Conservation (phyloP, 2,888 invertebrate genomes). For the Nephrocerus scutellatus region DNA sequence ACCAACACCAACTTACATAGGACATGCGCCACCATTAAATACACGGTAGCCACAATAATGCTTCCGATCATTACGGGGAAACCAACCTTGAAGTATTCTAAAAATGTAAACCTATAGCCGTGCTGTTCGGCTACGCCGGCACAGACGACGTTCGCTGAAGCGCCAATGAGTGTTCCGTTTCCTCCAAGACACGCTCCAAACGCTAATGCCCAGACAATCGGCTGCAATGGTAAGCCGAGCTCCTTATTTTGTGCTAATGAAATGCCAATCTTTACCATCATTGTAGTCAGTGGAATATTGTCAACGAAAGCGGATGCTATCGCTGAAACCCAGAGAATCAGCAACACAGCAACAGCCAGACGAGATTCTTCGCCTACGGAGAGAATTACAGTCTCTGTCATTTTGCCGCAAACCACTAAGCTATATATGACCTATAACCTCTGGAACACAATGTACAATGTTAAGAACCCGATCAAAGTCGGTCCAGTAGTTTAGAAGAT, state of each 20-base stretch:
- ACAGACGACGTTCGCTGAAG: conserved; percentile 85
- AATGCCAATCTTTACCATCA: conserved; percentile 77
- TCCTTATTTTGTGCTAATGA: conserved; percentile 60
- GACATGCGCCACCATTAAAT: conserved; percentile 67
- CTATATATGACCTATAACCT: no score
- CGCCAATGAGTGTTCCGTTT: conserved; percentile 84
- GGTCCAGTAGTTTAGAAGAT: no score
- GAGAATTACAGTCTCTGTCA: conserved; percentile 58
- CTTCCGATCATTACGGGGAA: conserved; percentile 74
- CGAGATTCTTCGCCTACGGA: conserved; percentile 57
- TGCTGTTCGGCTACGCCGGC: conserved; percentile 88
- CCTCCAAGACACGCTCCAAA: conserved; percentile 87
- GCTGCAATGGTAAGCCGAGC: conserved; percentile 66
- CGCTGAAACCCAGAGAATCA: conserved; percentile 76
- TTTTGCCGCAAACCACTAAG: no score
- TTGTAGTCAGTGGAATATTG: conserved; percentile 84
- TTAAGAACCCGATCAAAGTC: no score
- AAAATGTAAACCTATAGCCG: conserved; percentile 76
- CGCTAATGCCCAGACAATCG: conserved; percentile 77
- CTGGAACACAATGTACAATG: no score
- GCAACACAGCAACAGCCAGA: conserved; percentile 62
- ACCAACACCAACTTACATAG: no score
- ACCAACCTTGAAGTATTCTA: conserved; percentile 74
- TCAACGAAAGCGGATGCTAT: conserved; percentile 81
- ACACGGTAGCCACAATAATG: conserved; percentile 56